phyloP scores from a whole-genome alignment of 2,888 invertebrate genomes.

The Dexiosoma caninum region DNA sequence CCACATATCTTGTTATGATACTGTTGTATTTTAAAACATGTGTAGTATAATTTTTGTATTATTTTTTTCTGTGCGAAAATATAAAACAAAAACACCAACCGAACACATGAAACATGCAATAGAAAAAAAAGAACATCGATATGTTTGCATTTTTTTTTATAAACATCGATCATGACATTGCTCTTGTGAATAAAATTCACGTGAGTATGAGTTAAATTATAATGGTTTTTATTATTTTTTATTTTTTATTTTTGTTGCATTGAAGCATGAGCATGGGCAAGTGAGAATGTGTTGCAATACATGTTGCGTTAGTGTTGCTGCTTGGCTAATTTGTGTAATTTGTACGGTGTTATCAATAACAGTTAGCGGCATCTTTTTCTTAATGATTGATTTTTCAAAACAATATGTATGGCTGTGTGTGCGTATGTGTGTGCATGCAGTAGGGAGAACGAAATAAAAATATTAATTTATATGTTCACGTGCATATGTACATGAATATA shows the following conservation, averaged over 20 bases:
- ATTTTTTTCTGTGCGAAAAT: constrained; percentile 14
- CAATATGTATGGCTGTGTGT: too few species aligned
- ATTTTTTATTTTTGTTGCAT: not conserved
- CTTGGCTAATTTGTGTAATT: constrained; percentile 62
- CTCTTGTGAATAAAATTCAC: constrained; percentile 23
- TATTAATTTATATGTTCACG: too few species aligned
- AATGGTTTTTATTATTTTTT: not conserved
- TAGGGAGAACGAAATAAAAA: too few species aligned
- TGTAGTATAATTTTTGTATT: constrained; percentile 5
- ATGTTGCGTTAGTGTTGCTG: constrained; percentile 36
- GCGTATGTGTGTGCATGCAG: too few species aligned
- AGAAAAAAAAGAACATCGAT: constrained; percentile 14
- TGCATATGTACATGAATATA: too few species aligned
- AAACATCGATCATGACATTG: constrained; percentile 61
- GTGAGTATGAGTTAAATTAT: constrained; percentile 7
- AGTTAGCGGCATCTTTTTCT: constrained; percentile 62
- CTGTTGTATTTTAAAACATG: constrained; percentile 49
- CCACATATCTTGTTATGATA: constrained; percentile 23
- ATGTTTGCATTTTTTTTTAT: not conserved
- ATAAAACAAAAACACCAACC: constrained; percentile 25
- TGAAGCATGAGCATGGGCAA: not conserved
- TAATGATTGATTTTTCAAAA: constrained; percentile 56
- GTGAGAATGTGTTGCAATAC: not conserved
- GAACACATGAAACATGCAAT: constrained; percentile 17
- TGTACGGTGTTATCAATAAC: constrained; percentile 65